phyloP scores from a whole-genome alignment of 1,140 invertebrate species.

The Drosophila carrolli region DNA sequence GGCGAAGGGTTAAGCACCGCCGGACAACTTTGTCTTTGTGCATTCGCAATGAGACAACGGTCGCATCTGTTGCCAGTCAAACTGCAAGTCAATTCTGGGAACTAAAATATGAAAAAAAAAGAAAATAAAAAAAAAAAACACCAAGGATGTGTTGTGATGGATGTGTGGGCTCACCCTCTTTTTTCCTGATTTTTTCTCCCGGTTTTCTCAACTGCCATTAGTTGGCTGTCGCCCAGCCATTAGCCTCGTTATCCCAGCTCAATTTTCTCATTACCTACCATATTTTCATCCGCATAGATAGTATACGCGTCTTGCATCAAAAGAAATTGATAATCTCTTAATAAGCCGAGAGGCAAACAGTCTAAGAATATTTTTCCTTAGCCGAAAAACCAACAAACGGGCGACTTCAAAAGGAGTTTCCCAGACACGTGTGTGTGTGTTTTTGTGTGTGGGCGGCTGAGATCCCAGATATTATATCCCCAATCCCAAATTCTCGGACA shows the following conservation, averaged over 20 bases:
- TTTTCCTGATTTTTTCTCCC: neutral
- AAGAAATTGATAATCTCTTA: slow-evolving; percentile 81
- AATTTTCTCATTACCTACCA: slow-evolving; percentile 38
- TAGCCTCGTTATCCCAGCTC: slow-evolving; percentile 46
- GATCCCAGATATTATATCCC: slow-evolving; percentile 3
- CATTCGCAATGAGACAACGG: slow-evolving; percentile 54
- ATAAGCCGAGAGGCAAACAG: slow-evolving; percentile 67
- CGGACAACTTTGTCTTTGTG: slow-evolving; percentile 56
- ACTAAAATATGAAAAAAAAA: slow-evolving; percentile 1
- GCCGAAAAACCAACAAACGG: slow-evolving; percentile 67
- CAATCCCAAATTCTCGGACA: neutral
- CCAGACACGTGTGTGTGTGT: slow-evolving; percentile 33
- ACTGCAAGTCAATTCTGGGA: slow-evolving; percentile 26
- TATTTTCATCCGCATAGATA: slow-evolving; percentile 13
- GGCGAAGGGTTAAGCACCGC: slow-evolving; percentile 22
- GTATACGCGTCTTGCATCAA: slow-evolving; percentile 58
- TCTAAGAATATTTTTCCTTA: slow-evolving; percentile 30
- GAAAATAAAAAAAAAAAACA: slow-evolving; percentile 3
- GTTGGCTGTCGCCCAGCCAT: slow-evolving; percentile 16
- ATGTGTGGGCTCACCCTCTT: slow-evolving; percentile 6
- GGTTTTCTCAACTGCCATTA: neutral
- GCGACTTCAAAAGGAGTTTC: slow-evolving; percentile 51
- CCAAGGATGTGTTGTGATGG: slow-evolving; percentile 8
- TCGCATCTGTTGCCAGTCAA: slow-evolving; percentile 33
- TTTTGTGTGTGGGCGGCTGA: neutral